These are phyloP conservation scores for Callaeas wilsoni DNA, from an alignment of 2,113 vertebrate genomes.

Conservation along the genomic window DNA sequence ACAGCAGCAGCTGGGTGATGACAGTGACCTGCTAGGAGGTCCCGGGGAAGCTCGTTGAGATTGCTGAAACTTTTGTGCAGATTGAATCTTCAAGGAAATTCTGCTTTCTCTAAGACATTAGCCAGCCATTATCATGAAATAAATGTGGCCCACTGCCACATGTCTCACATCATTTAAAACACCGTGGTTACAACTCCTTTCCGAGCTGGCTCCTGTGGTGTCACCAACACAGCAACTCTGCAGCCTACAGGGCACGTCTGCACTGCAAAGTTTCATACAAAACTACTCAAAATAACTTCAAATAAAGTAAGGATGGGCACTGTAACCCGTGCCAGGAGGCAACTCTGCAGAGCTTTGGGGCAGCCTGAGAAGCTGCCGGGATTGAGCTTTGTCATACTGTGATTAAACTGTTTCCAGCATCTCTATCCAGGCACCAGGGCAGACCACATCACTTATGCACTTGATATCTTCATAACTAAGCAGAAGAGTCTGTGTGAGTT, in stretches of 20 bases:
- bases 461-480: slow-evolving; percentile 34
- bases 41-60: neutral
- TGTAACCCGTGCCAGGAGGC: neutral
- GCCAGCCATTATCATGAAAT: neutral
- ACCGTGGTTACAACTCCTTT: neutral
- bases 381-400: neutral
- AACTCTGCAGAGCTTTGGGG: neutral
- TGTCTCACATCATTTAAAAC: neutral
- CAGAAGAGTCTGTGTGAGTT: slow-evolving; percentile 25
- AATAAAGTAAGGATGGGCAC: neutral
- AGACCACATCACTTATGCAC: neutral
- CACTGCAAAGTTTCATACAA: neutral
- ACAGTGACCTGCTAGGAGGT: neutral
- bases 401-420: neutral
- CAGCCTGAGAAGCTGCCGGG: neutral
- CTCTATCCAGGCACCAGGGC: neutral
- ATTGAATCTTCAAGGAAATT: neutral
- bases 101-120: neutral
- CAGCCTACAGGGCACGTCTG: neutral
- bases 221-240: neutral
- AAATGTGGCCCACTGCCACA: neutral
- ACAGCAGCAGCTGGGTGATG: neutral
- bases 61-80: neutral
- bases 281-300: neutral
- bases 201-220: neutral